A percentile compares a stretch with the other conserved stretches of the same genome.
Evolutionary conservation across 2,797 vertebrate species (phyloP).

Genomic region (Peromyscus attwateri): DNA sequence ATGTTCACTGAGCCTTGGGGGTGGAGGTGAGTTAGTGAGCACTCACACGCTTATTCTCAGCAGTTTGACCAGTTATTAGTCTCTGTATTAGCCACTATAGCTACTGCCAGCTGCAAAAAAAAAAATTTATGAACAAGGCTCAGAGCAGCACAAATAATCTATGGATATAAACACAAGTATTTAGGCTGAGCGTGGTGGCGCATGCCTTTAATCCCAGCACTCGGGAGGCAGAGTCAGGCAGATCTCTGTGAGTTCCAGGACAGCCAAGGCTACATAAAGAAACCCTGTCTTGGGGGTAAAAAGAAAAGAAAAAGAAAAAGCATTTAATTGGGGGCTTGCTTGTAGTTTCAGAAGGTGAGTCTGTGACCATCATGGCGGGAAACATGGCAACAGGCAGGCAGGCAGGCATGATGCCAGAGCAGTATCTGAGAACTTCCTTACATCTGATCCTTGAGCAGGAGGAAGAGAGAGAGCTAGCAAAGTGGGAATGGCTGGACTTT

Average conservation of each 20-base stretch:
- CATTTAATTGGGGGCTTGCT: neutral
- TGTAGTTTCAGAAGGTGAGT: neutral
- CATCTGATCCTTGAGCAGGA: neutral
- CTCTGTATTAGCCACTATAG: neutral
- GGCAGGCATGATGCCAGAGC: neutral
- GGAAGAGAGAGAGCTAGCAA: neutral
- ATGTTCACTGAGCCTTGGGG: neutral
- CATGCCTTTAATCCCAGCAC: neutral
- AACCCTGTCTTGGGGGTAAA: neutral
- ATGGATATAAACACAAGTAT: neutral
- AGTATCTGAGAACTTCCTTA: neutral
- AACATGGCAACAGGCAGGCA: neutral
- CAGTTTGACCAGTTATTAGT: neutral
- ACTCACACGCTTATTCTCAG: neutral
- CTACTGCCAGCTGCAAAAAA: neutral
- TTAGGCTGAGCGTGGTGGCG: neutral
- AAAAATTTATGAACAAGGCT: neutral
- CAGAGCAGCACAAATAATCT: neutral
- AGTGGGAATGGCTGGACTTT: neutral
- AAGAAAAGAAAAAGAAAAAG: neutral
- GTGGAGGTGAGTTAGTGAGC: neutral
- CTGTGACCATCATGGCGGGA: neutral
- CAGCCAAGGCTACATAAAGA: neutral
- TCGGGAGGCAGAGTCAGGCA: neutral
- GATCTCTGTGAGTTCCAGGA: neutral